A percentile compares a stretch with the other conserved stretches of the same genome.
Conservation (phyloP, 2,888 invertebrate genomes). For the Dryobotodes eremita region DNA sequence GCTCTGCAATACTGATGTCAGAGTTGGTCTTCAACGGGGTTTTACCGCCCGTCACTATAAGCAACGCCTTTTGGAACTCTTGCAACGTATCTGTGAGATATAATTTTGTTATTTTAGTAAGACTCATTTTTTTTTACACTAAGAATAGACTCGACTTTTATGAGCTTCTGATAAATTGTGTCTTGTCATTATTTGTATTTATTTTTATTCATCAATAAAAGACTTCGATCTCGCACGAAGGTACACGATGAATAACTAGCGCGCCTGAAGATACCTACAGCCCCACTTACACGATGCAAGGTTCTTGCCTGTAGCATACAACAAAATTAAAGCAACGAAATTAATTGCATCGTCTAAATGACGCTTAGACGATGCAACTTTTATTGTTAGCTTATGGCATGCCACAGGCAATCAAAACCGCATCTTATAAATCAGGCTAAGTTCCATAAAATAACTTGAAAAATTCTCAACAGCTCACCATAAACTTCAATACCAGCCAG, state of each 20-base stretch:
- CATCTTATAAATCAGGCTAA: too few relatives aligned
- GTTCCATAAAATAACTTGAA: background rate
- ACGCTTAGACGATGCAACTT: too few relatives aligned
- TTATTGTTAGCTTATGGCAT: too few relatives aligned
- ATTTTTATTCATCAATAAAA: background rate
- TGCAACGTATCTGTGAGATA: conserved; percentile 89
- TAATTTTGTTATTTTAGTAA: too few relatives aligned
- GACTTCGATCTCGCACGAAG: too few relatives aligned
- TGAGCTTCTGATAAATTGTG: background rate
- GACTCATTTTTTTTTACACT: background rate
- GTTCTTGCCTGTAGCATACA: too few relatives aligned
- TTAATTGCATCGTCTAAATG: too few relatives aligned
- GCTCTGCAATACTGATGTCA: conserved; percentile 75
- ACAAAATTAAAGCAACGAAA: too few relatives aligned
- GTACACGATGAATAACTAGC: background rate
- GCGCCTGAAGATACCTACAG: background rate
- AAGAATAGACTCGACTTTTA: background rate
- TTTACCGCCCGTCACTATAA: conserved; percentile 76
- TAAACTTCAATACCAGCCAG: conserved; percentile 93
- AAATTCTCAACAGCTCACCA: conserved; percentile 85
- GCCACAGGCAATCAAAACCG: too few relatives aligned
- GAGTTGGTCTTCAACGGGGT: conserved; percentile 73
- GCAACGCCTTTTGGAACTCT: conserved; percentile 86
- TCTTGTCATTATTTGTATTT: background rate
- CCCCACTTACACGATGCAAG: background rate